Conservation (phyloP, 2,113 vertebrate genomes). For the Oryzias melastigma region DNA sequence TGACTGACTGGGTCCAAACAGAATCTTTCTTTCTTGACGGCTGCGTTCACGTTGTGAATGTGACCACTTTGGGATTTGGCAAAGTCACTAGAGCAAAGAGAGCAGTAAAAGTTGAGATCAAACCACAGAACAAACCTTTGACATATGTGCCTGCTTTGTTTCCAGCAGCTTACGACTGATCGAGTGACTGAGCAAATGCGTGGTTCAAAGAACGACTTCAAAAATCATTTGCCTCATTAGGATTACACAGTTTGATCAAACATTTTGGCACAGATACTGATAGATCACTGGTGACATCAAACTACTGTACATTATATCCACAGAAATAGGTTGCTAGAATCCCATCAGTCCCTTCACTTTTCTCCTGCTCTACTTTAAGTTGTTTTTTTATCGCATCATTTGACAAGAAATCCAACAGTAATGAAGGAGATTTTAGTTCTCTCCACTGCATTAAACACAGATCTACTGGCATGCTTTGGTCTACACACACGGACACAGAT, state of each 20-base stretch:
- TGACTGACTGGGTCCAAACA: constrained; percentile 11
- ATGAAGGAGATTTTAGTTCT: constrained; percentile 9
- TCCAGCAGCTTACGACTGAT: constrained; percentile 9
- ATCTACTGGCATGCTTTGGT: constrained; percentile 47
- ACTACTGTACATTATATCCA: constrained; percentile 62
- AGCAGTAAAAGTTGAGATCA: constrained; percentile 5
- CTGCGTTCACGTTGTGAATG: constrained; percentile 22
- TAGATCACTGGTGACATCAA: constrained; percentile 57
- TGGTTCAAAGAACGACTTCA: constrained; percentile 46
- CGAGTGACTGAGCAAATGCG: constrained; percentile 14
- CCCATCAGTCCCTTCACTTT: neutral
- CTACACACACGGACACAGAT: constrained; percentile 22
- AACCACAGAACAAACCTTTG: constrained; percentile 2
- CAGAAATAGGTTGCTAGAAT: constrained; percentile 37
- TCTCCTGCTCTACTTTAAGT: constrained; percentile 21
- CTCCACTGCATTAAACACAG: constrained; percentile 12
- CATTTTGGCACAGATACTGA: constrained; percentile 68
- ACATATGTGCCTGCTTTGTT: constrained; percentile 11
- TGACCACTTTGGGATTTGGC: constrained; percentile 46
- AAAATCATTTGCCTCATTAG: constrained; percentile 73
- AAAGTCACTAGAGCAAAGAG: constrained; percentile 36
- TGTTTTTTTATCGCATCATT: constrained; percentile 12
- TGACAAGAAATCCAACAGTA: constrained; percentile 15
- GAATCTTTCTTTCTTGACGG: constrained; percentile 7
- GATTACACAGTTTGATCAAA: constrained; percentile 52